Evolutionary conservation across 2,113 vertebrate species (phyloP).

Genomic region (Puma concolor): DNA sequence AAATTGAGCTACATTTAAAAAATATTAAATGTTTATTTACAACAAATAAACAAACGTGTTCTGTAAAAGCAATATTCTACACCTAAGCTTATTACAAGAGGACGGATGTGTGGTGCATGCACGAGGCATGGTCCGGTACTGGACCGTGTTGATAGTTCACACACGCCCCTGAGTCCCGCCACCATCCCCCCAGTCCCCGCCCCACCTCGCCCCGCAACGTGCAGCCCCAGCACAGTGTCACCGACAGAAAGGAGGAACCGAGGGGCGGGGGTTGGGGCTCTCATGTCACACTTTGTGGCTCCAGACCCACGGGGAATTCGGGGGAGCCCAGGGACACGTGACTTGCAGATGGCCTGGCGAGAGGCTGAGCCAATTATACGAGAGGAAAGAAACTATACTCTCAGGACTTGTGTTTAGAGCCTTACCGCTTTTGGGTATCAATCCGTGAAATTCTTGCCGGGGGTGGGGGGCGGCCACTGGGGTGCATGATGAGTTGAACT

Average conservation of each 20-base stretch:
- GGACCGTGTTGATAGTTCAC: neutral
- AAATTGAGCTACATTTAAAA: neutral
- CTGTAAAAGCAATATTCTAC: neutral
- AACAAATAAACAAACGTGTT: neutral
- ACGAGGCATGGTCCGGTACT: fast-evolving
- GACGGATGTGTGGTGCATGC: fast-evolving
- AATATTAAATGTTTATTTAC: neutral
- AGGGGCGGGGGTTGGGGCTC: too few species aligned
- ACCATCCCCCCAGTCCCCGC: too few species aligned
- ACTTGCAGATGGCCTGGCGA: neutral
- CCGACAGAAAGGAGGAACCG: too few species aligned
- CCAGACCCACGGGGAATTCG: neutral
- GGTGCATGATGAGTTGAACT: neutral
- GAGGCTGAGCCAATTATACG: neutral
- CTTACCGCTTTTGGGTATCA: neutral
- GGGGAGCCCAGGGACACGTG: neutral
- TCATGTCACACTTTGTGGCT: neutral
- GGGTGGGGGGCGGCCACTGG: neutral
- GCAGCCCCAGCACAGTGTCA: neutral
- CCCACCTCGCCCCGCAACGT: too few species aligned
- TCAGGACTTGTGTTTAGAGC: neutral
- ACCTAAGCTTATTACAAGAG: neutral
- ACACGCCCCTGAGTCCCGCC: fast-evolving
- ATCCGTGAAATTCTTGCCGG: neutral
- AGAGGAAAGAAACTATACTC: neutral